Base-by-base conservation (phyloP, 2,797 vertebrate species). In the Petrocephalus sullivani region DNA sequence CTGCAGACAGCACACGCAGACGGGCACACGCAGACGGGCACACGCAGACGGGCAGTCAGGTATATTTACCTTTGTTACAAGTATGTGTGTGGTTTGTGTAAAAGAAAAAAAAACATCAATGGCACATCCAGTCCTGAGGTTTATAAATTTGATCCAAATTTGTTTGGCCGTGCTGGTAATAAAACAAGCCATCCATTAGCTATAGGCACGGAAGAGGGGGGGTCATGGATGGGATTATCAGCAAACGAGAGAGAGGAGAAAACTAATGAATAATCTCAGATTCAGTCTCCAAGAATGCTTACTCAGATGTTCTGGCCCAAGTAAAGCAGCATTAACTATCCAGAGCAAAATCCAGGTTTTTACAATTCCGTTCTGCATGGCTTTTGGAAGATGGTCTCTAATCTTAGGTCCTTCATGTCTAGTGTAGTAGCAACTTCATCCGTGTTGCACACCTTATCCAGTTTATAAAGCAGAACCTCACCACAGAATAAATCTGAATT, bases 91-190 rank as follows among this genome's bases (percentile, higher is more conserved):
- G 37, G 57, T 58, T 49, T 87, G 91, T 88, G 90, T 91, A n/a
- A 41, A 46, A 78, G 28, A 16, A 46, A 46, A 41, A 75, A 78
- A 46, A 78, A 8, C 81, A 94, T 94, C 90, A 91, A 95, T 94
- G 92, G 92, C 93, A 90, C 90, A 92, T 92, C 90, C 81, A 89
- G 89, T 87, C 92, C 89, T 91, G 92, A 90, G 91, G 91, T 92
- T 93, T 93, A 94, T 93, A 93, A 92, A 95, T 93, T 92, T 56
- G 91, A 93, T 93, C 94, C 87, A 91, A 93, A 95, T 90, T 90
- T 93, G 92, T 91, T 53, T 91, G 91, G 89, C 85, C 92, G 92
- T 90, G 91, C 93, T 90, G 91, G 92, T 92, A 90, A 91, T 78
- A 78, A 78, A 95, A 93, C 91, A 91, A 91, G 88, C 90, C 86